Evolutionary conservation across 2,113 vertebrate genomes (phyloP).

Genomic region (Vicugna pacos): DNA sequence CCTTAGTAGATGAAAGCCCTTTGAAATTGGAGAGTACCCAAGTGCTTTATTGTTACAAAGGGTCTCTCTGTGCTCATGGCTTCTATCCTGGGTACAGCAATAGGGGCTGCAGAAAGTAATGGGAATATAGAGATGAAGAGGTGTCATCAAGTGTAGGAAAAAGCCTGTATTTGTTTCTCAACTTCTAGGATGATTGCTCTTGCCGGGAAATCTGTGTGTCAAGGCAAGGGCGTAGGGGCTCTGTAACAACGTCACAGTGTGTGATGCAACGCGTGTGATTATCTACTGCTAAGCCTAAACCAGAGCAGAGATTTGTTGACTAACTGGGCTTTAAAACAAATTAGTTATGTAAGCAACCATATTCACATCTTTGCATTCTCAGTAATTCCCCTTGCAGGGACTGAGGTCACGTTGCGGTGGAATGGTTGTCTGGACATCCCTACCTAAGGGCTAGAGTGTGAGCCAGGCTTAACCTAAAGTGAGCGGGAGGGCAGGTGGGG

Average conservation of each 20-base stretch:
- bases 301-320: not conserved
- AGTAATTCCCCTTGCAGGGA: not conserved
- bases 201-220: conserved; percentile 31
- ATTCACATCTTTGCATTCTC: not conserved
- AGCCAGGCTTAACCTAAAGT: not conserved
- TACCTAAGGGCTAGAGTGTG: no score
- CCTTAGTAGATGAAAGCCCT: not conserved
- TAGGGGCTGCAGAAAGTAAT: not conserved
- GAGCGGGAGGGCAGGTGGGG: not conserved
- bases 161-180: not conserved
- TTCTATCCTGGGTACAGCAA: not conserved
- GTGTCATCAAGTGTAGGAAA: not conserved
- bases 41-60: not conserved
- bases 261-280: not conserved
- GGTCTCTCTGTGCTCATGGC: not conserved
- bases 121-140: not conserved
- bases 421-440: not conserved
- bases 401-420: not conserved
- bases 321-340: not conserved
- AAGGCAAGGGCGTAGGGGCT: not conserved
- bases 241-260: not conserved
- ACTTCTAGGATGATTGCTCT: not conserved
- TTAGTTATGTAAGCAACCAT: not conserved
- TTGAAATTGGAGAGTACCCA: not conserved
- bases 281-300: no score